Evolutionary conservation across 2,797 vertebrate genomes (phyloP).

Genomic region (Pteropus rufus): DNA sequence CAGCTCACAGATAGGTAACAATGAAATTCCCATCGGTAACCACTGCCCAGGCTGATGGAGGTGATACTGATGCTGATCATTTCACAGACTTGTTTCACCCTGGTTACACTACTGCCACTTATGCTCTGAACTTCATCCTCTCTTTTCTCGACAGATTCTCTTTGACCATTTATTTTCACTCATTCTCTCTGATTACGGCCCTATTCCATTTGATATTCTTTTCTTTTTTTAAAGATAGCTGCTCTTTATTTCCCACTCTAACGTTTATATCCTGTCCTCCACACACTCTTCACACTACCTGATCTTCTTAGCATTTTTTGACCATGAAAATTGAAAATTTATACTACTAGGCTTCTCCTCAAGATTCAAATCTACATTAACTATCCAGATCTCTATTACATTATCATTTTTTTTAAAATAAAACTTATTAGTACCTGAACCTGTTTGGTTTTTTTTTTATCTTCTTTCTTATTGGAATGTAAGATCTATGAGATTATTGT

Average conservation of each 20-base stretch:
- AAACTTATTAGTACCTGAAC: not conserved
- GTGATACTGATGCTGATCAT: not conserved
- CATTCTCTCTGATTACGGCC: not conserved
- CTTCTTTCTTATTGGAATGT: not conserved
- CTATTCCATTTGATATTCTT: not conserved
- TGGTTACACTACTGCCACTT: not conserved
- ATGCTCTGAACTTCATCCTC: not conserved
- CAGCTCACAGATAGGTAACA: accelerated
- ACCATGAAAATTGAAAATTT: not conserved
- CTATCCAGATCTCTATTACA: not conserved
- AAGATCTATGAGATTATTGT: not conserved
- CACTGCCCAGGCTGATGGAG: accelerated
- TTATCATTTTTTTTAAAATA: not conserved
- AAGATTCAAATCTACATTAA: not conserved
- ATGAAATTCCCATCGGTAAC: not conserved
- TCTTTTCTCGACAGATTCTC: not conserved
- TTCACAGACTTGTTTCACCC: not conserved
- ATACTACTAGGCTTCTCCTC: not conserved
- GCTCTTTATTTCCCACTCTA: not conserved
- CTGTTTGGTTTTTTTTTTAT: not conserved
- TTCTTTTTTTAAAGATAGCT: not conserved
- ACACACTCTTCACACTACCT: accelerated
- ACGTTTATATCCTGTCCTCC: accelerated
- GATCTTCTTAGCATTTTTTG: not conserved
- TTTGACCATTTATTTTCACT: not conserved